Conservation (phyloP, 2,888 invertebrate species). For the Eupithecia tripunctaria region DNA sequence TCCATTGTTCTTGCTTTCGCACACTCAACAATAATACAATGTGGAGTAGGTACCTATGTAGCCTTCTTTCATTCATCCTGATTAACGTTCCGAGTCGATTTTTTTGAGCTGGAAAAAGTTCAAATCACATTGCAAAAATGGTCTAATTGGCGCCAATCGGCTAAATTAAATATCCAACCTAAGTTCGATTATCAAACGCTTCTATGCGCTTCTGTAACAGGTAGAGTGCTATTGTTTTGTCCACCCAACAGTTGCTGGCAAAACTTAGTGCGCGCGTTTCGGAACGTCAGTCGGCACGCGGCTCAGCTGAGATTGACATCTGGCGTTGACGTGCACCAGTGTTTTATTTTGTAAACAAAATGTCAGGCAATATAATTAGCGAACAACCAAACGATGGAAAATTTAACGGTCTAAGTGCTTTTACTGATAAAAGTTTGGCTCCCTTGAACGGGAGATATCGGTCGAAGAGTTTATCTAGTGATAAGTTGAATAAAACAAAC, state of each 20-base stretch:
- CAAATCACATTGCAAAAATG: background rate
- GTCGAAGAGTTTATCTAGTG: constrained; percentile 80
- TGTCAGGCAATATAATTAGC: constrained; percentile 75
- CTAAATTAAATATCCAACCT: constrained; percentile 49
- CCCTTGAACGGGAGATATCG: constrained; percentile 72
- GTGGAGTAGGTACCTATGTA: background rate
- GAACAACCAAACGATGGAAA: constrained; percentile 73
- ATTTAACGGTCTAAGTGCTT: constrained; percentile 73
- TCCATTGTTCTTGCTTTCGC: background rate
- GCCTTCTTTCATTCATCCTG: background rate
- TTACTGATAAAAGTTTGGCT: constrained; percentile 72
- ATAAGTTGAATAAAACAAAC: constrained; percentile 78
- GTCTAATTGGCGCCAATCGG: constrained; percentile 33
- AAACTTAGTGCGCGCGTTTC: constrained; percentile 65
- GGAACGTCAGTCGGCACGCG: constrained; percentile 69
- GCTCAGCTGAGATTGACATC: constrained; percentile 71
- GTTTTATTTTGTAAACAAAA: constrained; percentile 60
- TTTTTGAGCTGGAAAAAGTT: background rate
- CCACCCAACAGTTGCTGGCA: constrained; percentile 55
- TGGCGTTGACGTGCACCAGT: constrained; percentile 61
- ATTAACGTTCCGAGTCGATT: background rate
- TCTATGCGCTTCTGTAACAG: constrained; percentile 55
- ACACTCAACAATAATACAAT: background rate
- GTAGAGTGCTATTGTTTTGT: constrained; percentile 71
- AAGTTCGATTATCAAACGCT: constrained; percentile 46